These are phyloP conservation scores for Phyllostomus discolor DNA, from an alignment of 2,113 vertebrate species.

Conservation along the genomic window DNA sequence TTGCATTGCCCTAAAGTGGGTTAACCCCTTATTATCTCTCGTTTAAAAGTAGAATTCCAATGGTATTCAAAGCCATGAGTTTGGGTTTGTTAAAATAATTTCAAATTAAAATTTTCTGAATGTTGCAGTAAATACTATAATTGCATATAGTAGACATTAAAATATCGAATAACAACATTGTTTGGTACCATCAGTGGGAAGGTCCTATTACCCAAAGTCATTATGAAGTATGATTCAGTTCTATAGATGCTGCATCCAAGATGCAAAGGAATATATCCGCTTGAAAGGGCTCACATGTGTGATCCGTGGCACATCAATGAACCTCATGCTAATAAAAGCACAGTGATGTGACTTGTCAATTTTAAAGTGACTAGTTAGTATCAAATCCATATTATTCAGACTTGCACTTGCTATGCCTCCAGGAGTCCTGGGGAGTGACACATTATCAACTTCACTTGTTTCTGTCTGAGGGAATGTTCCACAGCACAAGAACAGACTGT, in stretches of 20 bases:
- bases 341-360: neutral
- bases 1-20: neutral
- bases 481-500: neutral
- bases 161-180: neutral
- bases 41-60: neutral
- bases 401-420: neutral
- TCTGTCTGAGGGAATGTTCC: neutral
- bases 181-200: neutral
- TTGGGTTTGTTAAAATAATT: neutral
- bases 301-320: neutral
- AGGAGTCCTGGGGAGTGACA: neutral
- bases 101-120: neutral
- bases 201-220: neutral
- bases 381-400: neutral
- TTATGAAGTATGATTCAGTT: neutral
- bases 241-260: neutral
- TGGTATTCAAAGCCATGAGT: neutral
- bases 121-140: neutral
- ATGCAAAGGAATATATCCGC: neutral
- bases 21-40: neutral
- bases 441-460: constrained; percentile 14
- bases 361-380: neutral
- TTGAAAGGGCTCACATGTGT: neutral
- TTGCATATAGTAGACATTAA: neutral
- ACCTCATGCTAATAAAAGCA: neutral